Evolutionary conservation across 2,797 vertebrate genomes (phyloP).

Genomic region (Pampus argenteus): DNA sequence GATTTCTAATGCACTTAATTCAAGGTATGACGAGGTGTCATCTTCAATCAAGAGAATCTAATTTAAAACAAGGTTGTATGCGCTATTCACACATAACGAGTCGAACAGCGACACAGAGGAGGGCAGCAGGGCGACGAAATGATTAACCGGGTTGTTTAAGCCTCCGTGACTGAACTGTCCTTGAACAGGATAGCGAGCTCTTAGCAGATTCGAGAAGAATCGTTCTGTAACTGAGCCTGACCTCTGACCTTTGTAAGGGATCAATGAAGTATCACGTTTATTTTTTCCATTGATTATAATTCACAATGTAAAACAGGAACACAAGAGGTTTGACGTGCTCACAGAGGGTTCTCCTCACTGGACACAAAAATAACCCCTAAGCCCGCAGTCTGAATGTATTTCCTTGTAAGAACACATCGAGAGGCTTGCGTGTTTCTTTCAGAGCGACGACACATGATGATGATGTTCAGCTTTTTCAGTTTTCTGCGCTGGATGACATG

Average conservation of each 20-base stretch:
- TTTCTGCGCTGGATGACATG: neutral
- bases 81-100: constrained; percentile 4
- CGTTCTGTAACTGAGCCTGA: neutral
- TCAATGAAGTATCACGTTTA: neutral
- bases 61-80: neutral
- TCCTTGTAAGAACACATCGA: constrained; percentile 43
- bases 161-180: constrained; percentile 17
- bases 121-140: constrained; percentile 3
- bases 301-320: neutral
- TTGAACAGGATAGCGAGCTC: constrained; percentile 20
- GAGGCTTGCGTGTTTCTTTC: constrained; percentile 34
- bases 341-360: neutral
- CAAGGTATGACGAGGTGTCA: constrained; percentile 2
- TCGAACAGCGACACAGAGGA: neutral
- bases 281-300: neutral
- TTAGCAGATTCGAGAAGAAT: neutral
- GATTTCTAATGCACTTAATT: constrained; percentile 7
- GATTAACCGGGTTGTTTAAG: constrained; percentile 23
- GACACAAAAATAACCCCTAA: constrained; percentile 24
- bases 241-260: constrained; percentile 20
- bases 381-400: constrained; percentile 13
- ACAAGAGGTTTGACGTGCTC: neutral
- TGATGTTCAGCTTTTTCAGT: constrained; percentile 12
- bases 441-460: constrained; percentile 9
- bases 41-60: constrained; percentile 41